Percentiles rank a stretch among this genome's conserved stretches.
These are phyloP conservation scores for Limenitis camilla DNA, from an alignment of 2,888 invertebrate species.

Conservation along the genomic window DNA sequence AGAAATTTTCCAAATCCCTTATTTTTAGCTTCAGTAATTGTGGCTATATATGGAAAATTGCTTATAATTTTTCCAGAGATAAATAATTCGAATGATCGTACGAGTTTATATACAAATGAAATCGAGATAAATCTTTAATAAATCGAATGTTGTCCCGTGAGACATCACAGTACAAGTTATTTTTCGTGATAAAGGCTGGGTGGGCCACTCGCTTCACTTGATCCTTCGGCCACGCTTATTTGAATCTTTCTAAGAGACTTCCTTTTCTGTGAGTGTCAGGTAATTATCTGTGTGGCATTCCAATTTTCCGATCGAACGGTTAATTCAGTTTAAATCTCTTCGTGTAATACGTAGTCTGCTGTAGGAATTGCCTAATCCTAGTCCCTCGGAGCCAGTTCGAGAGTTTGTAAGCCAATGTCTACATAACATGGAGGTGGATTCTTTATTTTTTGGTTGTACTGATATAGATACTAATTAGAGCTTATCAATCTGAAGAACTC, in stretches of 20 bases:
- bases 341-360: constrained; percentile 65
- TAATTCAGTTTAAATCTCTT: constrained; percentile 75
- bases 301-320: constrained; percentile 75
- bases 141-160: constrained; percentile 10
- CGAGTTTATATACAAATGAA: neutral
- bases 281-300: constrained; percentile 75
- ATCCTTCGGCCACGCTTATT: constrained; percentile 67
- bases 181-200: constrained; percentile 49
- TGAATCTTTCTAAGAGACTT: constrained; percentile 70
- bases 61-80: too few relatives aligned
- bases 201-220: constrained; percentile 46
- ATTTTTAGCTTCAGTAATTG: too few relatives aligned
- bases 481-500: too few relatives aligned
- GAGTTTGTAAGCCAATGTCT: constrained; percentile 31
- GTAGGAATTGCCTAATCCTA: constrained; percentile 65
- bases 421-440: constrained; percentile 17
- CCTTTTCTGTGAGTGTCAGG: constrained; percentile 75
- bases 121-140: neutral
- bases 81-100: neutral
- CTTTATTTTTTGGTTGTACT: neutral
- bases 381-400: constrained; percentile 53
- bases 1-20: too few relatives aligned
- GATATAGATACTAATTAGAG: too few relatives aligned
- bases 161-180: constrained; percentile 55
- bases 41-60: too few relatives aligned